Evolutionary conservation across 2,888 invertebrate species (phyloP).

Genomic region (Parnassius glacialis): DNA sequence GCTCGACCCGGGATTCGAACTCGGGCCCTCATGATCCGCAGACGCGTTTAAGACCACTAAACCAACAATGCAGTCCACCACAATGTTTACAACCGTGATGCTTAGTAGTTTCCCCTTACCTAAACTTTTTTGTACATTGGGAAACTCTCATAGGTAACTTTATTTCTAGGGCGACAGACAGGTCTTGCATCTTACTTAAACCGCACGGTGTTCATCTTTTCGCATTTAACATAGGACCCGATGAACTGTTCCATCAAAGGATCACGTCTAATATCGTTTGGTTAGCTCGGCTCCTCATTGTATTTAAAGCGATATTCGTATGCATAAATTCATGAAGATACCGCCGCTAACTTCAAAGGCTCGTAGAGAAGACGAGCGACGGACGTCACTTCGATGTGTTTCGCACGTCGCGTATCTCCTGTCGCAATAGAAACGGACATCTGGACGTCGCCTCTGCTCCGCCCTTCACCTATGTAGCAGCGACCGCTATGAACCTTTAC

Average conservation of each 20-base stretch:
- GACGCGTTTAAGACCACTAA: no score
- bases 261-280: slow-evolving; percentile 11
- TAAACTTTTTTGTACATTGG: no score
- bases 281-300: slow-evolving; percentile 16
- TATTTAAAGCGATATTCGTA: slow-evolving; percentile 19
- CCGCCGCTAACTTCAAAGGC: slow-evolving; percentile 22
- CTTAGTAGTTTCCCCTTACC: no score
- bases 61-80: no score
- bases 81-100: no score
- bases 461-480: slow-evolving; percentile 8
- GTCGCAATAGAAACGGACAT: slow-evolving; percentile 7
- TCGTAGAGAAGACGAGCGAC: slow-evolving; percentile 2
- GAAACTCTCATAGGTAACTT: no score
- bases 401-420: slow-evolving; percentile 9
- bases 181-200: no score
- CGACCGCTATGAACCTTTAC: background rate
- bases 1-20: no score
- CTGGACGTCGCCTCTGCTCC: slow-evolving; percentile 7
- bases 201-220: background rate
- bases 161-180: no score
- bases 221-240: slow-evolving; percentile 3
- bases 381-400: slow-evolving; percentile 6
- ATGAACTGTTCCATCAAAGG: slow-evolving; percentile 6
- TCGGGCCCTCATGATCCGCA: no score
- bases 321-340: slow-evolving; percentile 23